These are phyloP conservation scores for Caenorhabditis uteleia DNA, from an alignment of 2,888 invertebrate species.

Conservation along the genomic window DNA sequence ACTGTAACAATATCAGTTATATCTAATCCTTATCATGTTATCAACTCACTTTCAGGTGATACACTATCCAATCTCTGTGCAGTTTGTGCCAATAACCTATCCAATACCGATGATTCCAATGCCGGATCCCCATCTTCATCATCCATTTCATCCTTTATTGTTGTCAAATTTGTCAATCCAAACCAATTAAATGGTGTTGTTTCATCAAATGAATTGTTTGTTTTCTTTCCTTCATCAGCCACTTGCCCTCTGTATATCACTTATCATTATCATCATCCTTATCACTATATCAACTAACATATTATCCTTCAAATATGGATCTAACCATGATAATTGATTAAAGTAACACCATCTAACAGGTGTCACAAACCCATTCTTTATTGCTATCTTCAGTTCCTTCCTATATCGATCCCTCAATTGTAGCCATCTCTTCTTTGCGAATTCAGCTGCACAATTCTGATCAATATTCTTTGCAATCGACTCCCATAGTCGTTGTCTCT, in stretches of 20 bases:
- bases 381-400: conserved; percentile 63
- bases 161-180: conserved; percentile 15
- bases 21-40: not conserved
- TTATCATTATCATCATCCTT: conserved; percentile 8
- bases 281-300: too few species aligned
- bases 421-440: conserved; percentile 67
- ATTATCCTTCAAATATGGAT: conserved; percentile 63
- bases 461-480: conserved; percentile 64
- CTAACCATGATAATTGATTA: conserved; percentile 62
- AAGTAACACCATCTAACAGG: conserved; percentile 63
- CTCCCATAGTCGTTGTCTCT: conserved; percentile 65
- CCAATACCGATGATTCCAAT: conserved; percentile 32
- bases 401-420: conserved; percentile 66
- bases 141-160: conserved; percentile 32
- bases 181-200: conserved; percentile 23
- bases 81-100: conserved; percentile 39
- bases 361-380: conserved; percentile 47
- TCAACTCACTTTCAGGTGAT: conserved; percentile 27
- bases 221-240: conserved; percentile 20
- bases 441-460: conserved; percentile 63
- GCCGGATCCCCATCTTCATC: conserved; percentile 28
- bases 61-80: conserved; percentile 35
- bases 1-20: conserved; percentile 14
- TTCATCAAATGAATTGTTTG: conserved; percentile 14
- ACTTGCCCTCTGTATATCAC: conserved; percentile 22